A percentile compares a stretch with the other conserved stretches of the same genome.
Evolutionary conservation across 2,797 vertebrate genomes (phyloP).

Genomic region (Esox lucius): DNA sequence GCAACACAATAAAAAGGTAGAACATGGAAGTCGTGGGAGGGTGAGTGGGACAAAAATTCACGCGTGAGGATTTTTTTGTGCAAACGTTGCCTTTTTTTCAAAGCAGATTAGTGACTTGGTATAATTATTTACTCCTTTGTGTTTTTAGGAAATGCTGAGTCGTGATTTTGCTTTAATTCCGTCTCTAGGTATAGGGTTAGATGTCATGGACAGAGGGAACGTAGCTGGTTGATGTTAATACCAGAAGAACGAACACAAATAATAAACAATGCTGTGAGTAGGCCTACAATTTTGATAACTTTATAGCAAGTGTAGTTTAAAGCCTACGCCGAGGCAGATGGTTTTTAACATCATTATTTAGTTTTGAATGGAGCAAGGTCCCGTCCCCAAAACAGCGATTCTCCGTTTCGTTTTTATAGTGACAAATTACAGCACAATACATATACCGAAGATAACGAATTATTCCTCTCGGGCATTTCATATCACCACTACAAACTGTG

Average conservation of each 20-base stretch:
- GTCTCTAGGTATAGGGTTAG: constrained; percentile 67
- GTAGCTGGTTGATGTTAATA: background rate
- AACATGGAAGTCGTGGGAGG: constrained; percentile 85
- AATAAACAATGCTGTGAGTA: background rate
- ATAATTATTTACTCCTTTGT: constrained; percentile 94
- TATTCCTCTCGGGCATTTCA: constrained; percentile 65
- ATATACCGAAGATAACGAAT: constrained; percentile 72
- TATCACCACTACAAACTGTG: constrained; percentile 56
- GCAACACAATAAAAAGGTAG: constrained; percentile 76
- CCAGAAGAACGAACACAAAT: constrained; percentile 3
- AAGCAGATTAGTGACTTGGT: constrained; percentile 56
- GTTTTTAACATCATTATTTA: constrained; percentile 61
- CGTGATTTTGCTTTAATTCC: constrained; percentile 62
- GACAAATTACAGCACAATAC: constrained; percentile 73
- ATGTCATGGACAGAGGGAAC: constrained; percentile 48
- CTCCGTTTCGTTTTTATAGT: constrained; percentile 70
- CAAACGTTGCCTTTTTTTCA: constrained; percentile 57
- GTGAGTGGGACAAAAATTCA: constrained; percentile 82
- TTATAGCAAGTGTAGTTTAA: constrained; percentile 19
- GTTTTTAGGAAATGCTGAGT: constrained; percentile 87
- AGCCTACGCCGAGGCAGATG: constrained; percentile 46
- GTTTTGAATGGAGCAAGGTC: constrained; percentile 64
- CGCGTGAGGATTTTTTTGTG: constrained; percentile 78
- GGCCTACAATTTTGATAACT: constrained; percentile 21
- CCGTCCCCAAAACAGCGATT: constrained; percentile 67